A percentile compares a stretch with the other conserved stretches of the same genome.
phyloP scores from a whole-genome alignment of 2,888 invertebrate genomes.

The Mimas tiliae region DNA sequence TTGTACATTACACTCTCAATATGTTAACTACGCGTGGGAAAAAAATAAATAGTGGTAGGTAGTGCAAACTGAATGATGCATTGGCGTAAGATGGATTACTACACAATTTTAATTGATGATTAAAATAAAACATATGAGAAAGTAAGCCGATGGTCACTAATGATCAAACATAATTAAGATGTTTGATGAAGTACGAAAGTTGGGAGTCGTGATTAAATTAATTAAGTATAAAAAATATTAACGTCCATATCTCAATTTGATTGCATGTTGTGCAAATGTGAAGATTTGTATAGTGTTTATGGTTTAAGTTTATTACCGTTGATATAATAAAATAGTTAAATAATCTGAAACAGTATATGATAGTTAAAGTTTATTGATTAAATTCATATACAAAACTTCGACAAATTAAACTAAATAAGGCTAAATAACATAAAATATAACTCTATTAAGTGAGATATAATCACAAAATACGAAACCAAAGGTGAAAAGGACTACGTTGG shows the following conservation, averaged over 20 bases:
- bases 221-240: constrained; percentile 39
- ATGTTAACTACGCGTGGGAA: background rate
- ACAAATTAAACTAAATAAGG: too few relatives aligned
- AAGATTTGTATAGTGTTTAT: background rate
- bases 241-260: constrained; percentile 22
- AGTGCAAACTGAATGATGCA: constrained; percentile 3
- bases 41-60: background rate
- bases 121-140: constrained; percentile 25
- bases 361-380: too few relatives aligned
- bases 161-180: constrained; percentile 38
- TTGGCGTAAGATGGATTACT: constrained; percentile 8
- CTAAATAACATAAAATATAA: too few relatives aligned
- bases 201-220: constrained; percentile 43
- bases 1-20: too few relatives aligned
- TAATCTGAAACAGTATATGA: too few relatives aligned
- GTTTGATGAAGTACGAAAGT: constrained; percentile 40
- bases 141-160: constrained; percentile 28
- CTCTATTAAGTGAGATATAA: too few relatives aligned
- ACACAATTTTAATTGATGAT: constrained; percentile 16
- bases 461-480: too few relatives aligned
- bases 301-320: background rate
- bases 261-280: constrained; percentile 12
- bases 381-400: too few relatives aligned
- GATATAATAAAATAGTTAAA: background rate
- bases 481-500: too few relatives aligned